Conservation (phyloP, 2,797 vertebrate species). For the Rhabdophis nuchalis region DNA sequence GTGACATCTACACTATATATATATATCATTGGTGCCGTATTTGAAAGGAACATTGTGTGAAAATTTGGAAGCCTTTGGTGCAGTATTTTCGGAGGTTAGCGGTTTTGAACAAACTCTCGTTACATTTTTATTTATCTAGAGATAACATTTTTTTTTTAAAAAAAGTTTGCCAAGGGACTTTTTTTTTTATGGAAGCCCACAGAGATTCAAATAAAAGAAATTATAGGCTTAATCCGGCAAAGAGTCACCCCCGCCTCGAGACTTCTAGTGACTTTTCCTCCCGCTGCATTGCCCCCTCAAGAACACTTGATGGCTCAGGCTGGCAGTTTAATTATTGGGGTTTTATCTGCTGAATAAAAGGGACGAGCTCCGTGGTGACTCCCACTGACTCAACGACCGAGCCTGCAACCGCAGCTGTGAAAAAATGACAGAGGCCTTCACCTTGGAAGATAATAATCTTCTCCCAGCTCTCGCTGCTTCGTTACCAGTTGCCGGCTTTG, state of each 20-base stretch:
- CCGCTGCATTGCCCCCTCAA: slow-evolving; percentile 55
- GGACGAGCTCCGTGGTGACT: slow-evolving; percentile 70
- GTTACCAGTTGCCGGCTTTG: background rate
- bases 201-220: slow-evolving; percentile 78
- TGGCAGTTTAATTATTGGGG: slow-evolving; percentile 86
- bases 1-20: too few relatives aligned
- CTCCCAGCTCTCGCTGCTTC: slow-evolving; percentile 13
- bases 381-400: slow-evolving; percentile 80
- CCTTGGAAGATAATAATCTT: slow-evolving; percentile 53
- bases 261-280: slow-evolving; percentile 68
- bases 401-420: slow-evolving; percentile 77
- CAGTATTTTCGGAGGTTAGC: too few relatives aligned
- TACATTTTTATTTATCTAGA: too few relatives aligned
- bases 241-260: slow-evolving; percentile 71
- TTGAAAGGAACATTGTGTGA: too few relatives aligned
- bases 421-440: slow-evolving; percentile 40
- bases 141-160: too few relatives aligned
- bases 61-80: too few relatives aligned
- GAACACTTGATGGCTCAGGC: slow-evolving; percentile 66
- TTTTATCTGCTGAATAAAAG: slow-evolving; percentile 79
- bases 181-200: slow-evolving; percentile 71
- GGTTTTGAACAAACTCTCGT: too few relatives aligned
- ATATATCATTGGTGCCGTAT: too few relatives aligned
- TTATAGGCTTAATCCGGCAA: slow-evolving; percentile 77
- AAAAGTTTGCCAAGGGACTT: slow-evolving; percentile 58